These are phyloP conservation scores for Rhinogobio ventralis DNA, from an alignment of 2,797 vertebrate species.

Conservation along the genomic window DNA sequence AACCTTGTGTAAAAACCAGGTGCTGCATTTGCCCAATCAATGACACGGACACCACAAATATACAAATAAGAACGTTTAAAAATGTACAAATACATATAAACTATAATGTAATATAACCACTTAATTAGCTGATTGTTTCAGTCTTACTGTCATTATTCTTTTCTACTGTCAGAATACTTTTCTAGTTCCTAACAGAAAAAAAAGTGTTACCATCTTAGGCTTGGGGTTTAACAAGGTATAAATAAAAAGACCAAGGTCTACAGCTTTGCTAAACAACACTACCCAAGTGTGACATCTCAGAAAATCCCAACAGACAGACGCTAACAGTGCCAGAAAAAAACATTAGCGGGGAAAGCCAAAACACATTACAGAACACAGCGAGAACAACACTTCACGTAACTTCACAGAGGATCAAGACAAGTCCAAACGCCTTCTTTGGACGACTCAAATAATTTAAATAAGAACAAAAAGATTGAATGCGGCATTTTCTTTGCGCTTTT, in stretches of 20 bases:
- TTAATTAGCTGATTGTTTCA: background rate
- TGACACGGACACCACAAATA: background rate
- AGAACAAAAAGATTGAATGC: slow-evolving; percentile 11
- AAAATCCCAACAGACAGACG: slow-evolving; percentile 39
- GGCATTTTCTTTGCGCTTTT: slow-evolving; percentile 19
- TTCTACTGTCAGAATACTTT: background rate
- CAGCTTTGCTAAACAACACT: background rate
- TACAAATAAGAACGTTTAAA: background rate
- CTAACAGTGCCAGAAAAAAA: slow-evolving; percentile 27
- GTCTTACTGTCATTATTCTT: background rate
- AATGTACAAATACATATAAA: background rate
- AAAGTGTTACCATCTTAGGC: background rate
- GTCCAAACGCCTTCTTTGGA: slow-evolving; percentile 11
- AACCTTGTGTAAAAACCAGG: background rate
- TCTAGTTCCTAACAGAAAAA: slow-evolving; percentile 3
- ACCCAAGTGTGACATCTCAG: slow-evolving; percentile 33
- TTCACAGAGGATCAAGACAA: slow-evolving; percentile 30
- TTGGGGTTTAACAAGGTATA: background rate
- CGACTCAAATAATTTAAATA: slow-evolving; percentile 25
- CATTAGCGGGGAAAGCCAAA: slow-evolving; percentile 28
- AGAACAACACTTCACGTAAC: slow-evolving; percentile 44
- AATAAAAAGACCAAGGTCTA: background rate
- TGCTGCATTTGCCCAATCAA: background rate
- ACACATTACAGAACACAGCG: slow-evolving; percentile 35
- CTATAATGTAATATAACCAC: background rate